phyloP scores from a whole-genome alignment of 2,888 invertebrate genomes.

The Coelinius sp. region DNA sequence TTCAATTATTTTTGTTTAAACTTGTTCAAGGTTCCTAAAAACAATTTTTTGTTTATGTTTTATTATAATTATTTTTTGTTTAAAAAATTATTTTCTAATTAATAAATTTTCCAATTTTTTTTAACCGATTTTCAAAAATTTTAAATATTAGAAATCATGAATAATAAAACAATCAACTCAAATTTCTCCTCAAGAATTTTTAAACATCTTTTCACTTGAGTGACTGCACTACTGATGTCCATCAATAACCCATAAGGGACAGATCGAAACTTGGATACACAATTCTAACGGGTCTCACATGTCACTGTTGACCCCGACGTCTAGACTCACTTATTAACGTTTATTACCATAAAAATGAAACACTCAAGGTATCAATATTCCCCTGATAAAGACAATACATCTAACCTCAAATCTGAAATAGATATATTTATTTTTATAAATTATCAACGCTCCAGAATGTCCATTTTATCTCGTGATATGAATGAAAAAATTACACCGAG shows the following conservation, averaged over 20 bases:
- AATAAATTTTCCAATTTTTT: too few relatives aligned
- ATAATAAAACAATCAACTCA: too few relatives aligned
- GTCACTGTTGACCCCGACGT: constrained; percentile 11
- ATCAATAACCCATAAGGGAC: neutral
- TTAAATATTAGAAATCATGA: too few relatives aligned
- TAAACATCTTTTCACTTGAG: constrained; percentile 3
- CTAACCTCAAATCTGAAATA: too few relatives aligned
- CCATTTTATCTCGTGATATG: constrained; percentile 2
- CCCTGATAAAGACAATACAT: neutral
- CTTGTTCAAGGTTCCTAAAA: too few relatives aligned
- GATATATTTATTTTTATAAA: neutral
- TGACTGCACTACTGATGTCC: neutral
- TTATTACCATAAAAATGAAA: constrained; percentile 2
- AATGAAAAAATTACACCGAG: neutral
- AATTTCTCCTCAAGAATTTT: neutral
- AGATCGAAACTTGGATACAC: constrained; percentile 33
- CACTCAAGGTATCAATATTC: neutral
- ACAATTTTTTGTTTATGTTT: too few relatives aligned
- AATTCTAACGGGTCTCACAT: constrained; percentile 23
- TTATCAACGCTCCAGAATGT: constrained; percentile 10
- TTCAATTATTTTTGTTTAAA: too few relatives aligned
- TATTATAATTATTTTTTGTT: too few relatives aligned
- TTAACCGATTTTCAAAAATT: too few relatives aligned
- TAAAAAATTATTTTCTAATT: too few relatives aligned
- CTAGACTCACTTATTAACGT: constrained; percentile 9